Base-by-base conservation (phyloP, 2,888 invertebrate genomes). In the Eupithecia exiguata region DNA sequence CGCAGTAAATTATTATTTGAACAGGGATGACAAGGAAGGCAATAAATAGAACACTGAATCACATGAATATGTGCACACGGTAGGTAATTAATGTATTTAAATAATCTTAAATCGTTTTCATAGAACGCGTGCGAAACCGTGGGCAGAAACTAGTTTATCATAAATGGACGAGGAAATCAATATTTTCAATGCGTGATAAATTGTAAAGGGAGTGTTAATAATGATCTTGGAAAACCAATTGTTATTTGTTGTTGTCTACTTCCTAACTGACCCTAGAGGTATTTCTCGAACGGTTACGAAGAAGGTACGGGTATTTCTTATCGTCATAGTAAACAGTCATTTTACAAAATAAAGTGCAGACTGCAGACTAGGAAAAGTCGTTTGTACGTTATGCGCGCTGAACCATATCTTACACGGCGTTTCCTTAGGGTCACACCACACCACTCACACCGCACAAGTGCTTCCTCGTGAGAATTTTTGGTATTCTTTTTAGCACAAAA, bases 391-490 rank as follows among this genome's bases (percentile, higher is more conserved):
- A 89, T 81, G 87, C 82, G 87, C 93, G 87, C 89, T 90, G 89
- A 91, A 93, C 90, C 94, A 91, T 92, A 90, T 87, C 92, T 84
- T 91, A 88, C 88, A 86, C 83, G 80, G 80, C 81, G 82, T 84
- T 89, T 86, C 89, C 88, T 91, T 90, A 83, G 89, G 89, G 88
- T 85, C 62, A 35, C 35, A 43, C 40, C 43, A 43, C 43, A 16
- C 16, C 49, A 53, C 49, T 58, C 58, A 58, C 79, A 87, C 84
- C 80, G 82, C 85, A 85, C 85, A 83, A 83, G 79, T 30, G 30
- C 78, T 77, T 79, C 80, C 77, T 69, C 92, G 92, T 93, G 94
- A 90, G 93, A 93, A 93, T 86, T 84, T 88, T 88, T 89, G 88
- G 88, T 86, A 85, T 85, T 84, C 83, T 79, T 75, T 69, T 69